phyloP scores from a whole-genome alignment of 1,140 invertebrate species.

The Zaprionus tsacasi region DNA sequence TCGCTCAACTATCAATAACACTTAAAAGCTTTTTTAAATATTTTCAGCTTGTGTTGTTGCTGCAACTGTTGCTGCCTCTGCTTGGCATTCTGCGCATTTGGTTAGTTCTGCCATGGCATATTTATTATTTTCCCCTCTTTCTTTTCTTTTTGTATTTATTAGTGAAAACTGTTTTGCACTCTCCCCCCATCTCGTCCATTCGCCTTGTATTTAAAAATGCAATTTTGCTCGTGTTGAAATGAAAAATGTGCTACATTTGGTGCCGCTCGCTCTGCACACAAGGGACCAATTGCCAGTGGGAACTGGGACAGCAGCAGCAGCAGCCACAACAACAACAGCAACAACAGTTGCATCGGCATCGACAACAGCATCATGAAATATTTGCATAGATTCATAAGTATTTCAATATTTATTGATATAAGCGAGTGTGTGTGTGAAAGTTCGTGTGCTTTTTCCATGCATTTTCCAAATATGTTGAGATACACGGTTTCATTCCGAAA shows the following conservation, averaged over 20 bases:
- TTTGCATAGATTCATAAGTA: constrained; percentile 63
- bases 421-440: constrained; percentile 10
- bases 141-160: constrained; percentile 64
- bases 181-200: not conserved
- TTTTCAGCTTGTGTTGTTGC: constrained; percentile 52
- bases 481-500: not conserved
- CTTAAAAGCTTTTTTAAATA: constrained; percentile 83
- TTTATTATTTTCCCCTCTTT: constrained; percentile 59
- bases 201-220: constrained; percentile 72
- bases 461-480: constrained; percentile 4
- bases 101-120: constrained; percentile 61
- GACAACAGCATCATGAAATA: constrained; percentile 51
- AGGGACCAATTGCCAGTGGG: constrained; percentile 39
- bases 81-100: constrained; percentile 58
- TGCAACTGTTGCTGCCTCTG: constrained; percentile 30
- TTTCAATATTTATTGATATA: constrained; percentile 70
- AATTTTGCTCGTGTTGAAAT: constrained; percentile 73
- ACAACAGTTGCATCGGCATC: constrained; percentile 9
- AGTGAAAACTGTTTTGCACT: constrained; percentile 59
- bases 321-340: not conserved
- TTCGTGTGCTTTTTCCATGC: constrained; percentile 23
- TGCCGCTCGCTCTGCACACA: constrained; percentile 19
- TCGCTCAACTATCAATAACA: constrained; percentile 78
- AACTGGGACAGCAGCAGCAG: constrained; percentile 26
- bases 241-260: constrained; percentile 68